phyloP scores from a whole-genome alignment of 2,113 vertebrate species.

The Oreocharis arfaki region DNA sequence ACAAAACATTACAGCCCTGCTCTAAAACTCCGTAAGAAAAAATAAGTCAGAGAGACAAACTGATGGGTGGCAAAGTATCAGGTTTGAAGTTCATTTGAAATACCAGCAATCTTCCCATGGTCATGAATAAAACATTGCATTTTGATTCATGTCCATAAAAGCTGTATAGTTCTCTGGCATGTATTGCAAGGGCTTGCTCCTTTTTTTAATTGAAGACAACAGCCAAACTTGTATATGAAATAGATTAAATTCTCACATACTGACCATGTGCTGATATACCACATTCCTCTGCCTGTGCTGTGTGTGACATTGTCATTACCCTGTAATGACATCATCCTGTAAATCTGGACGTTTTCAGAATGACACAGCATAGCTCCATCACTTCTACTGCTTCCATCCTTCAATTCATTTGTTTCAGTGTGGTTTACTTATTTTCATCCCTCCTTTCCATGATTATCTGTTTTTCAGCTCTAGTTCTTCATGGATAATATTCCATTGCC shows the following conservation, averaged over 20 bases:
- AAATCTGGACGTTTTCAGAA: not conserved
- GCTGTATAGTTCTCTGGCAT: not conserved
- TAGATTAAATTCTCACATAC: not conserved
- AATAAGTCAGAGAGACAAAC: not conserved
- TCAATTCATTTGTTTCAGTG: not conserved
- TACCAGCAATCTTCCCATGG: not conserved
- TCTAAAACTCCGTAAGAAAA: not conserved
- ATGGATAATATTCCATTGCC: not conserved
- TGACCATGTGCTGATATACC: not conserved
- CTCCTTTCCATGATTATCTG: not conserved
- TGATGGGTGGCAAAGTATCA: not conserved
- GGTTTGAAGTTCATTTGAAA: not conserved
- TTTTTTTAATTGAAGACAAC: not conserved
- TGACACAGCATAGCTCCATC: not conserved
- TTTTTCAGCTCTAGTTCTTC: not conserved
- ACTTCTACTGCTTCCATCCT: not conserved
- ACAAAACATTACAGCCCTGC: not conserved
- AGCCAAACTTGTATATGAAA: not conserved
- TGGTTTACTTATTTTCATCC: not conserved
- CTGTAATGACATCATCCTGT: not conserved
- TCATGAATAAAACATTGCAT: not conserved
- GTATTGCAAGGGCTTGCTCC: not conserved
- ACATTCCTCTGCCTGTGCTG: not conserved
- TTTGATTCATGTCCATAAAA: not conserved
- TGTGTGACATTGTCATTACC: not conserved